Conservation (phyloP, 2,797 vertebrate genomes). For the Leptodactylus fallax region DNA sequence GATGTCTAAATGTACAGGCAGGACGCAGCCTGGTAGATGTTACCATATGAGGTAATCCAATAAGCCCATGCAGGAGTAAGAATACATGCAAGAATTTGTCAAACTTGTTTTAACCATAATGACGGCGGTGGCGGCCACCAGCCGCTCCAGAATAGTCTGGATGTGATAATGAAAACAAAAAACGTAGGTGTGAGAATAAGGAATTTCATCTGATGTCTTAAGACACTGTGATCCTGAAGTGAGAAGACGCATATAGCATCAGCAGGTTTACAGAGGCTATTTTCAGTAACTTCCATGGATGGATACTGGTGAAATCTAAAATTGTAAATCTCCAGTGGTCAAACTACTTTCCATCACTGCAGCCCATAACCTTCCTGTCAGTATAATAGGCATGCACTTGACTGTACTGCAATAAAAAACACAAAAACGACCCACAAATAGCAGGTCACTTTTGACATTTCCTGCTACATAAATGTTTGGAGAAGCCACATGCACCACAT, state of each 20-base stretch:
- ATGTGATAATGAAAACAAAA: slow-evolving; percentile 38
- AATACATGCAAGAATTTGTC: slow-evolving; percentile 41
- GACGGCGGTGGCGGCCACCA: slow-evolving; percentile 54
- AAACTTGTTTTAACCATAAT: slow-evolving; percentile 40
- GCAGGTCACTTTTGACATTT: slow-evolving; percentile 31
- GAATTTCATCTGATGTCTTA: slow-evolving; percentile 25
- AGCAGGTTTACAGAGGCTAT: slow-evolving; percentile 14
- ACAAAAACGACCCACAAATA: background rate
- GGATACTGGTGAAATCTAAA: slow-evolving; percentile 8
- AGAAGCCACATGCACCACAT: slow-evolving; percentile 2
- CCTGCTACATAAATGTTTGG: background rate
- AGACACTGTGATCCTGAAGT: slow-evolving; percentile 39
- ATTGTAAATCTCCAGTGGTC: background rate
- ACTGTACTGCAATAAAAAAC: background rate
- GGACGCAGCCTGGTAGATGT: slow-evolving; percentile 29
- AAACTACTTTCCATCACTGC: background rate
- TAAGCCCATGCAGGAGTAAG: slow-evolving; percentile 45
- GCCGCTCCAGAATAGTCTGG: slow-evolving; percentile 28
- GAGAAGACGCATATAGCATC: slow-evolving; percentile 46
- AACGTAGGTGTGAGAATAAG: slow-evolving; percentile 31
- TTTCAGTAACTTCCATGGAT: slow-evolving; percentile 23
- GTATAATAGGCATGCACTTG: background rate
- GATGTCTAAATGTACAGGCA: slow-evolving; percentile 40
- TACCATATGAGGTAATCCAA: slow-evolving; percentile 50
- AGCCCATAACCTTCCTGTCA: background rate